A percentile compares a stretch with the other conserved stretches of the same genome.
Conservation (phyloP, 2,113 vertebrate species). For the Puffinus mauretanicus region DNA sequence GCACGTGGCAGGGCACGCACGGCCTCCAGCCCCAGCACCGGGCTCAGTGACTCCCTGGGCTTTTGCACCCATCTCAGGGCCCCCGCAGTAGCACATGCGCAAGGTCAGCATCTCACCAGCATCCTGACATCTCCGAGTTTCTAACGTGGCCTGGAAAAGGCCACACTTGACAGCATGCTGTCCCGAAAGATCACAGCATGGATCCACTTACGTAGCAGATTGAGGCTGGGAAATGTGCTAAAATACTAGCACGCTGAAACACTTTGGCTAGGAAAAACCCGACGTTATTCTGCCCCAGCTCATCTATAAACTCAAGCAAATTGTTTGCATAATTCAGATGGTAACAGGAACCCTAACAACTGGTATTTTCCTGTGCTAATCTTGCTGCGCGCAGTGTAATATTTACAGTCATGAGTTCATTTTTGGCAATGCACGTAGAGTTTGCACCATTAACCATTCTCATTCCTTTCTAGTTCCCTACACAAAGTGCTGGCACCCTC, state of each 20-base stretch:
- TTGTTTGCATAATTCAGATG: constrained; percentile 24
- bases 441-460: background rate
- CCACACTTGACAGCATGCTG: background rate
- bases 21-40: background rate
- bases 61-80: background rate
- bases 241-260: background rate
- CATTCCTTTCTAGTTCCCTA: background rate
- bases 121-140: background rate
- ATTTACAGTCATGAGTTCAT: constrained; percentile 29
- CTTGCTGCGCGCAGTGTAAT: background rate
- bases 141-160: background rate
- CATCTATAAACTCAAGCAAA: constrained; percentile 15
- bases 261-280: background rate
- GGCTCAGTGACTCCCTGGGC: background rate
- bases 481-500: background rate
- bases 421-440: background rate
- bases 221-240: background rate
- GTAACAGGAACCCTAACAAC: constrained; percentile 26
- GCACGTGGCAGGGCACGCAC: rapidly evolving
- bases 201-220: background rate
- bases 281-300: background rate
- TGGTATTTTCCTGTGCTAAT: constrained; percentile 17
- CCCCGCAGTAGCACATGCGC: background rate
- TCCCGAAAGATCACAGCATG: background rate
- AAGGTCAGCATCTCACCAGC: background rate